Base-by-base conservation (phyloP, 1,140 invertebrate species). In the Penaeus vannamei region DNA sequence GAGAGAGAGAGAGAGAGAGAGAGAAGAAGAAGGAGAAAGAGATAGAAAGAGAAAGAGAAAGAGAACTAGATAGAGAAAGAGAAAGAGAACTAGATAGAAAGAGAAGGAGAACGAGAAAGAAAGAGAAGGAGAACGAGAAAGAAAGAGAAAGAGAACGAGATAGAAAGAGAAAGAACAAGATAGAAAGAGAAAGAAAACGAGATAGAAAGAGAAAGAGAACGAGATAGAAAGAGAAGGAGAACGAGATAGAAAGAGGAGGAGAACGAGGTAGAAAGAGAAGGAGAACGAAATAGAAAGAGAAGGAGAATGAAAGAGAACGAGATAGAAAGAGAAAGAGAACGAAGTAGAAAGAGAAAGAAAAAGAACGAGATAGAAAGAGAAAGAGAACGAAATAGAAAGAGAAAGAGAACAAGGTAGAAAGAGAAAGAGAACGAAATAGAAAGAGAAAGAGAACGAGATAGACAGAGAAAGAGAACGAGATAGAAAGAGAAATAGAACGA, bases 81-180 rank as follows among this genome's bases (percentile, higher is more conserved):
- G 76, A 79, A 46, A 79, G 76, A 79, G 76, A 79, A 46, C 42
- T 32, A 79, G 76, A 79, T 32, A 79, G 76, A 79, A 26, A 22
- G 80, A 82, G 53, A 26, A 26, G 61, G 80, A 82, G 20, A 26
- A 23, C n/a, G 80, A 60, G 26, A 60, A 23, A 82, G 80, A 82
- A 26, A 60, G 46, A 82, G 80, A 82, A 26, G 29, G n/a, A 59
- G 46, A 81, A n/a, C 22, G 42, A 81, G 46, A 81, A 23, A 59
- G n/a, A 81, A n/a, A 81, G n/a, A 59, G n/a, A 81, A n/a, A 59
- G n/a, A 10, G 42, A 81, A 22, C 46, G 10, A 12, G 42, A 59
- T 36, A 81, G 42, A 59, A 7, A 59, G 79, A 81, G 42, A n/a
- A 17, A 60, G 46, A 82, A 59, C 19, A 59, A 59, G 19, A 82